phyloP scores from a whole-genome alignment of 2,888 invertebrate species.

The Selenia dentaria region DNA sequence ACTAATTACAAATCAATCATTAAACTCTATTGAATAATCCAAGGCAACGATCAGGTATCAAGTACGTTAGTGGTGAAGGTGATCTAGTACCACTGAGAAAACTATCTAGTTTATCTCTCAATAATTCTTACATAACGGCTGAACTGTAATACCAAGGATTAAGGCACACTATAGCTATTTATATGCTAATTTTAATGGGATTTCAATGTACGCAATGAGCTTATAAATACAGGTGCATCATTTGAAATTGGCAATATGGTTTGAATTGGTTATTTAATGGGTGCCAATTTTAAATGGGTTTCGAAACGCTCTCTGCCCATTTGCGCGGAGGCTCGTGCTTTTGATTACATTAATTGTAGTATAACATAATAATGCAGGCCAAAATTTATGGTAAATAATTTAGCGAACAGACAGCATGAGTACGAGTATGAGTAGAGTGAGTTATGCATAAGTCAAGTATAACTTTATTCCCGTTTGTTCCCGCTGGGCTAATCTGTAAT shows the following conservation, averaged over 20 bases:
- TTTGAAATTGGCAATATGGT: conserved; percentile 20
- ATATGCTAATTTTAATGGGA: conserved; percentile 22
- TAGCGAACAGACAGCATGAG: too few relatives aligned
- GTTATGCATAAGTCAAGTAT: too few relatives aligned
- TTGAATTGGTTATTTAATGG: conserved; percentile 8
- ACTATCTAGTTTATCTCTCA: conserved; percentile 1
- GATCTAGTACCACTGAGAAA: conserved; percentile 33
- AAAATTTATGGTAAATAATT: too few relatives aligned
- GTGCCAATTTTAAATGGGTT: conserved; percentile 13
- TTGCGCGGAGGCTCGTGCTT: too few relatives aligned
- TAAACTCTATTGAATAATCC: conserved; percentile 24
- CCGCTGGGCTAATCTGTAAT: too few relatives aligned
- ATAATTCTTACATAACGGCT: conserved; percentile 3
- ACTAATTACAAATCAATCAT: too few relatives aligned
- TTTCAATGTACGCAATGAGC: conserved; percentile 37
- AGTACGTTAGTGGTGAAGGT: conserved; percentile 28
- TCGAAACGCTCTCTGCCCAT: too few relatives aligned
- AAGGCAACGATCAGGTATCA: conserved; percentile 26
- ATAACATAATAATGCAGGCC: too few relatives aligned
- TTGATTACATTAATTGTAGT: too few relatives aligned
- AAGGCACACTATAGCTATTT: conserved; percentile 28
- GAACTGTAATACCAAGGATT: conserved; percentile 16
- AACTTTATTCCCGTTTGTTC: too few relatives aligned
- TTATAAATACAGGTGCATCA: conserved; percentile 42
- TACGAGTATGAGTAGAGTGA: too few relatives aligned